Percentiles rank a stretch among this genome's conserved stretches.
Conservation (phyloP, 2,888 invertebrate species). For the Tipula confusa region DNA sequence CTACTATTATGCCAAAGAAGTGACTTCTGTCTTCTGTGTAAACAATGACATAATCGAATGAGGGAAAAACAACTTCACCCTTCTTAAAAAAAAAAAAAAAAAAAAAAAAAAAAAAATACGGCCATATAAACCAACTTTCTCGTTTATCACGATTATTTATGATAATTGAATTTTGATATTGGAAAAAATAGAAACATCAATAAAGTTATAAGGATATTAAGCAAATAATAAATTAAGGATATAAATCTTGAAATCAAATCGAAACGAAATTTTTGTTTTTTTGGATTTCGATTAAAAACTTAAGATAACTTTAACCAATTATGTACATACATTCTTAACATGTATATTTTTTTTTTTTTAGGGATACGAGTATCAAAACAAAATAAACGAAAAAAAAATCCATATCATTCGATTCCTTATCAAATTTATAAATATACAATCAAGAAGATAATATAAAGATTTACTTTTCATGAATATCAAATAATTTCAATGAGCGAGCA, state of each 20-base stretch:
- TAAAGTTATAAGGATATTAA: conserved; percentile 3
- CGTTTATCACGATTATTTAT: conserved; percentile 1
- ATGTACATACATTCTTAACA: not conserved
- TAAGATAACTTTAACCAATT: conserved; percentile 20
- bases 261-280: not conserved
- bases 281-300: conserved; percentile 20
- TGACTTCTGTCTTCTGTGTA: too few species aligned
- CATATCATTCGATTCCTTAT: not conserved
- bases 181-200: not conserved
- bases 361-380: not conserved
- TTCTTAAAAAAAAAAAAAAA: not conserved
- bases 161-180: conserved; percentile 12
- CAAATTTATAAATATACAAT: not conserved
- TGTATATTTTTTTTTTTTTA: not conserved
- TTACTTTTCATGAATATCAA: not conserved
- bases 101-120: not conserved
- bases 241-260: not conserved
- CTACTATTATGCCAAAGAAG: too few species aligned
- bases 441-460: not conserved
- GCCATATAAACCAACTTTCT: not conserved
- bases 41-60: not conserved
- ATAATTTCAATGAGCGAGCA: not conserved
- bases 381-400: not conserved
- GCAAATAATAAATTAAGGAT: conserved; percentile 9
- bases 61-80: not conserved